Percentiles rank a stretch among this genome's conserved stretches.
phyloP scores from a whole-genome alignment of 1,140 invertebrate species.

The Whitmania pigra region DNA sequence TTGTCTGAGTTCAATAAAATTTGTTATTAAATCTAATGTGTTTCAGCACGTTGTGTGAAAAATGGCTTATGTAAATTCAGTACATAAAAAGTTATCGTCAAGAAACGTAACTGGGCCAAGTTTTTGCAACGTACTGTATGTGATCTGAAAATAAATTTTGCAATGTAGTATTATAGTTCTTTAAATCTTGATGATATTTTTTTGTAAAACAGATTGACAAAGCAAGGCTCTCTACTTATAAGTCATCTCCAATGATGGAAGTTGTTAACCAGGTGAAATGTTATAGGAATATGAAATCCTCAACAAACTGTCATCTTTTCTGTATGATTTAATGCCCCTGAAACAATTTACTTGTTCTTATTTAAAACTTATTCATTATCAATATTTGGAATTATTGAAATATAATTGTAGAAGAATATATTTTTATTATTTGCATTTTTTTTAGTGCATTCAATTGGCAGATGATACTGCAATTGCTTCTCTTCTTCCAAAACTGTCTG shows the following conservation, averaged over 20 bases:
- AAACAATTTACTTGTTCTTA: background rate
- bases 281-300: background rate
- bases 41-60: no score
- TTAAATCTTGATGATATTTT: background rate
- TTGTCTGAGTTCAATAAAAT: no score
- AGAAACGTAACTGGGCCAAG: no score
- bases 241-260: conserved; percentile 71
- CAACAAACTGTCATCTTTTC: background rate
- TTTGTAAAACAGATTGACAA: conserved; percentile 51
- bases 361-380: background rate
- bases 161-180: background rate
- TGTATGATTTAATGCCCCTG: background rate
- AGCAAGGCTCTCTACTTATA: conserved; percentile 60
- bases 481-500: conserved; percentile 64
- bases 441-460: conserved; percentile 68
- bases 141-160: background rate
- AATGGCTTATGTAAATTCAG: no score
- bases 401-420: background rate
- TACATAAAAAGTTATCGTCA: no score
- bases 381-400: background rate
- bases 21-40: no score
- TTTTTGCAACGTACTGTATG: no score
- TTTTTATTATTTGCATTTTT: conserved; percentile 24
- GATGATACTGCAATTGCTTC: conserved; percentile 61
- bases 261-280: conserved; percentile 62